Evolutionary conservation across 2,888 invertebrate genomes (phyloP), one percentile per base, ranked within the genome.

Genomic region (Thereva unica): DNA sequence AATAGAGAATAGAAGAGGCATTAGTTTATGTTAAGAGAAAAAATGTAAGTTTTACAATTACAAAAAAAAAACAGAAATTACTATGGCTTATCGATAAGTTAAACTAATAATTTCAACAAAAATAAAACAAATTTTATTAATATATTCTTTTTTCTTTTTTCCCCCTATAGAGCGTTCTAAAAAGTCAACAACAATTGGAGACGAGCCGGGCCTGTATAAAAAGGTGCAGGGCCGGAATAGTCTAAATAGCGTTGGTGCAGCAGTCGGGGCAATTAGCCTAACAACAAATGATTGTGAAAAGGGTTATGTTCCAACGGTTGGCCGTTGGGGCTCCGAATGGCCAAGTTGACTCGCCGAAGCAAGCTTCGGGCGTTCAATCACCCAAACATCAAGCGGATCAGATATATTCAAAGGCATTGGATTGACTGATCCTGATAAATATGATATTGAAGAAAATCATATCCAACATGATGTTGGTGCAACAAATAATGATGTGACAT

Each of bases 251-350:
- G 76, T 77, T 75, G 75, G 76, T 73, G 75, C 72, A 71, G 73
- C 71, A 72, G 9, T 47, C 37, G 64, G 54, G 80, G 77, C 80
- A 77, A 73, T 68, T 56, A 70, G 69, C 53, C 72, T 78, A 76
- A 75, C 80, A 70, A 74, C 79, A 76, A 83, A 83, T 81, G 84
- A 83, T 82, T 84, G 83, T 76, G 85, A 85, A 82, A 78, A 76
- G 73, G 80, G 85, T 74, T 86, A 86, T 78, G 85, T 89, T 83
- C 92, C 92, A 83, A 86, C 89, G 80, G 92, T 92, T 80, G 92
- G 92, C 79, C 89, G 93, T 75, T 94, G 93, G 93, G 93, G 93
- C 82, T 89, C 90, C 84, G 93, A 94, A 84, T 95, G 94, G 95
- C 95, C 95, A 85, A 94, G 94, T 93, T 95, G 95, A 95, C 94